Conservation (phyloP, 2,888 invertebrate genomes). For the Sympetrum striolatum region DNA sequence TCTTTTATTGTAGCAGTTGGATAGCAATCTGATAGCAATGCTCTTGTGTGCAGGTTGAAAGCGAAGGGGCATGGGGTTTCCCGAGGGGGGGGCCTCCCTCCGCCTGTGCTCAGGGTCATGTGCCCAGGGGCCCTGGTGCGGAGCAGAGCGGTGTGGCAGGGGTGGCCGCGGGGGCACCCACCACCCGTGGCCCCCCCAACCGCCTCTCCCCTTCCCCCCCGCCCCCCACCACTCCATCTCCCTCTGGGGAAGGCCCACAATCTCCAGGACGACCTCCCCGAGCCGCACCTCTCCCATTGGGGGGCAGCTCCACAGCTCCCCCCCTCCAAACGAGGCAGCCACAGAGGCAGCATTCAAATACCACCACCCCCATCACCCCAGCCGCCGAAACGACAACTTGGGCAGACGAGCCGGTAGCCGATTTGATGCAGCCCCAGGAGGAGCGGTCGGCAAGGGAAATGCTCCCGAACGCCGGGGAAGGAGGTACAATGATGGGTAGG, state of each 20-base stretch:
- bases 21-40: not conserved
- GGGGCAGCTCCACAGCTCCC: slow-evolving; percentile 20
- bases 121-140: slow-evolving; percentile 52
- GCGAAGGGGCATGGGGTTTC: slow-evolving; percentile 34
- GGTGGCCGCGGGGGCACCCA: slow-evolving; percentile 50
- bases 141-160: slow-evolving; percentile 50
- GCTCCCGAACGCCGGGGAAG: slow-evolving; percentile 34
- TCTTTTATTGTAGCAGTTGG: no score
- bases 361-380: slow-evolving; percentile 7
- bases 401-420: slow-evolving; percentile 46
- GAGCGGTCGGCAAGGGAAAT: slow-evolving; percentile 45
- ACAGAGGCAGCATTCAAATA: slow-evolving; percentile 24
- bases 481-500: slow-evolving; percentile 14
- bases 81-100: slow-evolving; percentile 50
- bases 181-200: slow-evolving; percentile 47
- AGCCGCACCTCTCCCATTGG: slow-evolving; percentile 27
- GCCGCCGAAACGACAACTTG: slow-evolving; percentile 45
- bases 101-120: slow-evolving; percentile 52
- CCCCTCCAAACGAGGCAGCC: slow-evolving; percentile 11
- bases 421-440: slow-evolving; percentile 23
- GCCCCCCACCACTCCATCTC: slow-evolving; percentile 37
- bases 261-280: slow-evolving; percentile 20
- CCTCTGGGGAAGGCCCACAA: slow-evolving; percentile 44
- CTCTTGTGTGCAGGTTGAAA: not conserved
- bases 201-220: slow-evolving; percentile 31